These are phyloP conservation scores for Esox niger DNA, from an alignment of 2,113 vertebrate species.

Conservation along the genomic window DNA sequence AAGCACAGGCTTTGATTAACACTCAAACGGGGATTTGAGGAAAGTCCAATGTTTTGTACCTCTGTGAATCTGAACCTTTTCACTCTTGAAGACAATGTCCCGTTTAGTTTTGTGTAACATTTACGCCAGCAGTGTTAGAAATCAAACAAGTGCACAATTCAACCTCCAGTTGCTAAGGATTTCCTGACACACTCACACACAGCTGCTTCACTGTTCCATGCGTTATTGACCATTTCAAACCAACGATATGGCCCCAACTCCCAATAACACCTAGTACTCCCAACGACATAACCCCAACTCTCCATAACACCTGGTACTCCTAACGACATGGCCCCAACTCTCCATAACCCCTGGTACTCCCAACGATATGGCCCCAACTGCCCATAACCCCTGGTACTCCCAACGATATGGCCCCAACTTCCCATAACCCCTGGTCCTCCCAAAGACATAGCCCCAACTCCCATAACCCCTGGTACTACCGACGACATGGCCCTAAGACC, in stretches of 20 bases:
- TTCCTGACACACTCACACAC: not conserved
- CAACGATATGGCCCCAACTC: constrained; percentile 46
- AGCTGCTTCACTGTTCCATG: not conserved
- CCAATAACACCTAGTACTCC: constrained; percentile 78
- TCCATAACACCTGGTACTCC: too few relatives aligned
- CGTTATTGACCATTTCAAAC: constrained; percentile 57
- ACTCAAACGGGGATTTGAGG: not conserved
- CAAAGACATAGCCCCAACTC: too few relatives aligned
- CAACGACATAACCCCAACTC: too few relatives aligned
- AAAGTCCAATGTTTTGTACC: not conserved
- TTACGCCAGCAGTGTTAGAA: too few relatives aligned
- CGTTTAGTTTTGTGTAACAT: too few relatives aligned
- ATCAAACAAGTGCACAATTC: not conserved
- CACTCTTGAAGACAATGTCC: not conserved
- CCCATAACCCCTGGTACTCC: too few relatives aligned
- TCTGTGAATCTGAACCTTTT: not conserved
- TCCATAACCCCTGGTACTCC: too few relatives aligned
- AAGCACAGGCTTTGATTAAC: not conserved
- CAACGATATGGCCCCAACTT: too few relatives aligned
- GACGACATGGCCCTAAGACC: too few relatives aligned
- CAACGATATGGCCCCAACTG: too few relatives aligned
- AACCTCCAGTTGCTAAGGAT: constrained; percentile 22
- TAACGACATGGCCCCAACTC: too few relatives aligned
- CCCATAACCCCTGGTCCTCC: constrained; percentile 76
- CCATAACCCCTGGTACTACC: too few relatives aligned